phyloP scores from a whole-genome alignment of 2,797 vertebrate genomes.

The Hoplostethus mediterraneus region DNA sequence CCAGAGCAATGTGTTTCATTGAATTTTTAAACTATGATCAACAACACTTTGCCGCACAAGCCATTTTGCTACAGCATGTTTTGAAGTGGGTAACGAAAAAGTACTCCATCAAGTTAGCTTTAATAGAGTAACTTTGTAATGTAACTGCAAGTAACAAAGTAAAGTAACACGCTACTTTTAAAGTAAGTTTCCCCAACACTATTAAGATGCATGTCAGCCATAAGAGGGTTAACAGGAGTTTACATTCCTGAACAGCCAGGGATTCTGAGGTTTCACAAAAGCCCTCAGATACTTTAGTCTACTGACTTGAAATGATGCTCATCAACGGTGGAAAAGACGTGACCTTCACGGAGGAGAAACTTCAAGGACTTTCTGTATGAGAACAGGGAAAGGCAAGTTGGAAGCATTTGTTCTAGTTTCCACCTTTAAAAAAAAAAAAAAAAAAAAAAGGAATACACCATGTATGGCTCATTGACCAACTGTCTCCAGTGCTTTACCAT shows the following conservation, averaged over 20 bases:
- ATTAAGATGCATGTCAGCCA: not conserved
- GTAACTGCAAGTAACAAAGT: no score
- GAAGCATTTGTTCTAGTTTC: not conserved
- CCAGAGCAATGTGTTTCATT: no score
- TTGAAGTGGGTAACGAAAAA: not conserved
- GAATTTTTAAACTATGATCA: no score
- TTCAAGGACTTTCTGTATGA: slow-evolving; percentile 55
- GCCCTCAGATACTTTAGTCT: not conserved
- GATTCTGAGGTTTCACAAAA: not conserved
- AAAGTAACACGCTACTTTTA: no score
- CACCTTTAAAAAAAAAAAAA: no score
- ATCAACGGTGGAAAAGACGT: slow-evolving; percentile 61
- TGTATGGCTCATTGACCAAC: no score
- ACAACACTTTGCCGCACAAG: no score
- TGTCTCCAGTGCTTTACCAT: no score
- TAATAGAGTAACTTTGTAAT: no score
- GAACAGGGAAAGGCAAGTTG: not conserved
- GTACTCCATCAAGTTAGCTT: no score
- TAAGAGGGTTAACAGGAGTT: not conserved
- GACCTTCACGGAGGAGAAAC: slow-evolving; percentile 62
- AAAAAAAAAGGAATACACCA: no score
- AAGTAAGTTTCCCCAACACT: not conserved
- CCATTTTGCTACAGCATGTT: no score
- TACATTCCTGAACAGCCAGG: not conserved
- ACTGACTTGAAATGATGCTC: slow-evolving; percentile 71